A percentile compares a stretch with the other conserved stretches of the same genome.
Conservation (phyloP, 2,888 invertebrate species). For the Ceriagrion tenellum region DNA sequence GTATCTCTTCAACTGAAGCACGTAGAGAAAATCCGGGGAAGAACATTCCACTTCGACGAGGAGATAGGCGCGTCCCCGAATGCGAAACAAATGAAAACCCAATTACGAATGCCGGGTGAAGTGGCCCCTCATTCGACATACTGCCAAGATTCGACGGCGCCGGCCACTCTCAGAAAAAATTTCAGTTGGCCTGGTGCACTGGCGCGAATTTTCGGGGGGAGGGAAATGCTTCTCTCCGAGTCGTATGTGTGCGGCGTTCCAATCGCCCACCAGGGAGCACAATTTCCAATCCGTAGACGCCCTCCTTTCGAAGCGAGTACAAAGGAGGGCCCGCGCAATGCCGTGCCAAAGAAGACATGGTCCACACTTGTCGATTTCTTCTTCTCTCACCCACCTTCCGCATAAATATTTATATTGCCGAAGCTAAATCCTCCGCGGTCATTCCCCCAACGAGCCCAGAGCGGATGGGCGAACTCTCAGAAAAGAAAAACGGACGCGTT, state of each 20-base stretch:
- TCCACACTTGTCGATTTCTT: background rate
- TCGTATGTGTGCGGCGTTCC: background rate
- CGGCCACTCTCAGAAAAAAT: background rate
- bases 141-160: background rate
- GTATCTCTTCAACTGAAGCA: background rate
- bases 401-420: background rate
- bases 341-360: background rate
- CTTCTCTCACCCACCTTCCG: background rate
- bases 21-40: background rate
- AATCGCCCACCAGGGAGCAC: background rate
- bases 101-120: slow-evolving; percentile 28
- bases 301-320: background rate
- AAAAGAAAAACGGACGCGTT: too few species aligned
- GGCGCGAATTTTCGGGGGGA: background rate
- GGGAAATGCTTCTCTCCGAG: background rate
- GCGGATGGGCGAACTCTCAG: too few species aligned
- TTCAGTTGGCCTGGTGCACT: slow-evolving; percentile 12
- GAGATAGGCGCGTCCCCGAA: background rate
- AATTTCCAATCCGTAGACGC: background rate
- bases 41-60: background rate
- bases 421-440: background rate
- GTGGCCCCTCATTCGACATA: background rate
- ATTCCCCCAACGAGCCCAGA: background rate
- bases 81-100: background rate
- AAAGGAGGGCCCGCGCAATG: background rate